Percentiles rank a stretch among this genome's conserved stretches.
Evolutionary conservation across 2,113 vertebrate genomes (phyloP).

Genomic region (Aplodontia rufa): DNA sequence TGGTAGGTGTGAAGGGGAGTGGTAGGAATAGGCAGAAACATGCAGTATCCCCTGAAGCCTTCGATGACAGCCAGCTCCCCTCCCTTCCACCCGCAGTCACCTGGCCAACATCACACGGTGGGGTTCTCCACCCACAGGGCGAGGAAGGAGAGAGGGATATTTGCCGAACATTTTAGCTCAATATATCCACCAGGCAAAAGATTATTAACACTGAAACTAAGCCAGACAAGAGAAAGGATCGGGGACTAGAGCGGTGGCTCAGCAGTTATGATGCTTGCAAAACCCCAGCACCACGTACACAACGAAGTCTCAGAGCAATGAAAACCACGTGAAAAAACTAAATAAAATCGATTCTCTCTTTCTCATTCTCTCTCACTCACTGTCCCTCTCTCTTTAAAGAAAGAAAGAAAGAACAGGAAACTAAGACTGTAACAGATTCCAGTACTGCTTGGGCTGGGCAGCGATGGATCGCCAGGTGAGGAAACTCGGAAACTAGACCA

Average conservation of each 20-base stretch:
- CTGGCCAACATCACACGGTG: not conserved
- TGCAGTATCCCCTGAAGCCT: not conserved
- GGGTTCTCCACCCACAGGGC: not conserved
- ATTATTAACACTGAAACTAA: not conserved
- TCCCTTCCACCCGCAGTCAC: not conserved
- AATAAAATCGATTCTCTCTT: no score
- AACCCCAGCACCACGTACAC: no score
- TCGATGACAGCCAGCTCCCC: not conserved
- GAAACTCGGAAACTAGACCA: not conserved
- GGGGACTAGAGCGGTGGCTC: no score
- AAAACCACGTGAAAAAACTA: no score
- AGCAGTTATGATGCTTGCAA: no score
- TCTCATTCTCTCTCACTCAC: no score
- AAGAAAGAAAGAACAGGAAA: not conserved
- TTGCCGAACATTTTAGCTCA: not conserved
- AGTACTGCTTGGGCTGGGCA: not conserved
- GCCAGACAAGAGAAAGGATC: not conserved
- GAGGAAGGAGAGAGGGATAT: not conserved
- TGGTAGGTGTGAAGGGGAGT: not conserved
- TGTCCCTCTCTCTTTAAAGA: no score
- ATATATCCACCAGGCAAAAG: not conserved
- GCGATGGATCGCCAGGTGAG: not conserved
- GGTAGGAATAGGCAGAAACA: not conserved
- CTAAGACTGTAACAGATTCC: not conserved
- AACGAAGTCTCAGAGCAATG: no score